These are phyloP conservation scores for Cylas formicarius DNA, from an alignment of 1,140 invertebrate genomes.

Conservation along the genomic window DNA sequence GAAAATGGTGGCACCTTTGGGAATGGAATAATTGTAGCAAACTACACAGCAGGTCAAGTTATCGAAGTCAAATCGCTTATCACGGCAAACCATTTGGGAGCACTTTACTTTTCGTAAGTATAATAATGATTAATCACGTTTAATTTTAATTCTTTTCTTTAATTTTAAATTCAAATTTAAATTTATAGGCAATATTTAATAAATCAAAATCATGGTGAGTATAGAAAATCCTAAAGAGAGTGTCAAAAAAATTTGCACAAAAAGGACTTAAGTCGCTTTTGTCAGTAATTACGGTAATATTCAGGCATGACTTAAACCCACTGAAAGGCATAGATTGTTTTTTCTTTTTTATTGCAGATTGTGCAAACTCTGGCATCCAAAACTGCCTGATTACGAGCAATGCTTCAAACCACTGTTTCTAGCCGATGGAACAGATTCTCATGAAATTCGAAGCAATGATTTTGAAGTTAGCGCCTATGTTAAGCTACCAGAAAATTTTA, in stretches of 20 bases:
- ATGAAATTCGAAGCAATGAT: conserved; percentile 26
- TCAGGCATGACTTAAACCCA: neutral
- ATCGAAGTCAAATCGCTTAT: conserved; percentile 40
- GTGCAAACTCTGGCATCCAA: conserved; percentile 44
- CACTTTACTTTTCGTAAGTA: conserved; percentile 37
- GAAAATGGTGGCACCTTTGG: conserved; percentile 50
- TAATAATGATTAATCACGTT: neutral
- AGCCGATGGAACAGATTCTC: conserved; percentile 41
- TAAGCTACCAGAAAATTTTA: conserved; percentile 47
- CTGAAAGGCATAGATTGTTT: conserved; percentile 32
- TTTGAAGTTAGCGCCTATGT: conserved; percentile 41
- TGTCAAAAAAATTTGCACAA: no score
- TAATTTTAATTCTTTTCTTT: no score
- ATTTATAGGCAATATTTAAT: no score
- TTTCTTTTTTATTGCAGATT: conserved; percentile 39
- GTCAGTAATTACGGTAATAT: no score
- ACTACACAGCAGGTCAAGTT: conserved; percentile 30
- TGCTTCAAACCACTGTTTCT: conserved; percentile 52
- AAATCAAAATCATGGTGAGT: no score
- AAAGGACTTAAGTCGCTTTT: no score
- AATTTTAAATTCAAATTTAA: neutral
- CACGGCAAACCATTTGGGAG: conserved; percentile 46
- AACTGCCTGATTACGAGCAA: conserved; percentile 48
- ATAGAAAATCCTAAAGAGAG: no score
- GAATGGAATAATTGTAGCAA: conserved; percentile 41